A percentile compares a stretch with the other conserved stretches of the same genome.
Evolutionary conservation across 37 sponge, comb jelly and placozoan genomes (phyloP).

Genomic region (Eunapius fragilis): DNA sequence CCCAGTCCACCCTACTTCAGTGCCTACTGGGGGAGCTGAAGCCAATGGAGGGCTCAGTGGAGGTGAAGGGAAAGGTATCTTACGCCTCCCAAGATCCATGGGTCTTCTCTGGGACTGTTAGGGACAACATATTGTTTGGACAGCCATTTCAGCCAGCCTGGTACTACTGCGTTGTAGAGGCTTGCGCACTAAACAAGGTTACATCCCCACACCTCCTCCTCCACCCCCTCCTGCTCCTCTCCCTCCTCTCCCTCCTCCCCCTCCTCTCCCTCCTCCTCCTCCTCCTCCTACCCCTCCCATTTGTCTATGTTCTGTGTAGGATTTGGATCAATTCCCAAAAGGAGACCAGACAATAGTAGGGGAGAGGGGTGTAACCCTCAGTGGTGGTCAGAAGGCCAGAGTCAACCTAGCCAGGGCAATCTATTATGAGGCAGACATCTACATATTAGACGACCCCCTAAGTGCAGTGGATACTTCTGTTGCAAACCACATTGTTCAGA

Average conservation of each 20-base stretch:
- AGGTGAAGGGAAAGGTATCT: conserved; percentile 40
- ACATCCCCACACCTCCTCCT: no score
- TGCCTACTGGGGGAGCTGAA: conserved; percentile 55
- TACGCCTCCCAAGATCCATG: conserved; percentile 76
- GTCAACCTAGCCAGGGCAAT: conserved; percentile 86
- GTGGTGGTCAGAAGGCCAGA: conserved; percentile 96
- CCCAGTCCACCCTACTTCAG: conserved; percentile 73
- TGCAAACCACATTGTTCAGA: conserved; percentile 69
- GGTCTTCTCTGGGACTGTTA: conserved; percentile 77
- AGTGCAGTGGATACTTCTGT: conserved; percentile 85
- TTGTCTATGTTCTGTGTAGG: no score
- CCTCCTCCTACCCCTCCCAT: no score
- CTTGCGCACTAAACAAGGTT: conserved; percentile 66
- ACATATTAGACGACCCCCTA: conserved; percentile 86
- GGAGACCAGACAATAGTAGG: conserved; percentile 89
- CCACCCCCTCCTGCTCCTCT: no score
- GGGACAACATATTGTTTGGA: conserved; percentile 81
- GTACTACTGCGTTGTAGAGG: conserved; percentile 45
- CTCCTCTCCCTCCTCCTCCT: no score
- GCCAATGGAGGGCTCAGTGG: conserved; percentile 32
- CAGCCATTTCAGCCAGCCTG: conserved; percentile 16
- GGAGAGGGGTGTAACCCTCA: conserved; percentile 89
- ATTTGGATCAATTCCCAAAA: conserved; percentile 52
- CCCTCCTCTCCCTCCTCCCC: no score
- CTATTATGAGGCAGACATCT: conserved; percentile 74